phyloP scores from a whole-genome alignment of 1,140 invertebrate species.

The Varroa destructor region DNA sequence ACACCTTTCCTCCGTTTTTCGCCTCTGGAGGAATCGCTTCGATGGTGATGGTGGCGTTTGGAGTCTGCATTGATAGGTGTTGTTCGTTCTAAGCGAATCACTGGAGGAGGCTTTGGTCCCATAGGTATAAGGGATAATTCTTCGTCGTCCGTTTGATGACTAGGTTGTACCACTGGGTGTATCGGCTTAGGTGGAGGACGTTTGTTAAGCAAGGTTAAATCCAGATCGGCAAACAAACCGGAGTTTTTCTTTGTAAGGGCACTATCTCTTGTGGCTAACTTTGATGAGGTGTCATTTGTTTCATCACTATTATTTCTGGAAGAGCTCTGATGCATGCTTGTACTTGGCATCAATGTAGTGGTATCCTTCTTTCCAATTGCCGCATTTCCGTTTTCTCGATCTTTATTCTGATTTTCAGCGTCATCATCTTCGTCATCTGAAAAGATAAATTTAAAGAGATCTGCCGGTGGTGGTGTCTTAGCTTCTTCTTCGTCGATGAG shows the following conservation, averaged over 20 bases:
- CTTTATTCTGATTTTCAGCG: background rate
- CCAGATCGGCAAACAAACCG: conserved; percentile 13
- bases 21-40: too few relatives aligned
- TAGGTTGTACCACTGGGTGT: background rate
- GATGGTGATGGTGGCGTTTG: too few relatives aligned
- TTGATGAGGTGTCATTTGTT: too few relatives aligned
- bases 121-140: background rate
- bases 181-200: conserved; percentile 18
- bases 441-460: conserved; percentile 19
- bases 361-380: too few relatives aligned
- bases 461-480: conserved; percentile 7
- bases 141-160: background rate
- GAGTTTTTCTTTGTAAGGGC: background rate
- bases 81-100: background rate
- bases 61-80: background rate
- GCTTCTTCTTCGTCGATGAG: background rate
- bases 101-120: conserved; percentile 15
- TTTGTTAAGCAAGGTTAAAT: conserved; percentile 2
- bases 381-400: background rate
- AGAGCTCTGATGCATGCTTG: too few relatives aligned
- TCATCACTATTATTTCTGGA: too few relatives aligned
- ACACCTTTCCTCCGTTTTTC: background rate
- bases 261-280: too few relatives aligned
- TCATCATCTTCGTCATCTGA: conserved; percentile 9
- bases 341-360: too few relatives aligned